Evolutionary conservation across 1,140 invertebrate genomes (phyloP).

Genomic region (Polyergus mexicanus): DNA sequence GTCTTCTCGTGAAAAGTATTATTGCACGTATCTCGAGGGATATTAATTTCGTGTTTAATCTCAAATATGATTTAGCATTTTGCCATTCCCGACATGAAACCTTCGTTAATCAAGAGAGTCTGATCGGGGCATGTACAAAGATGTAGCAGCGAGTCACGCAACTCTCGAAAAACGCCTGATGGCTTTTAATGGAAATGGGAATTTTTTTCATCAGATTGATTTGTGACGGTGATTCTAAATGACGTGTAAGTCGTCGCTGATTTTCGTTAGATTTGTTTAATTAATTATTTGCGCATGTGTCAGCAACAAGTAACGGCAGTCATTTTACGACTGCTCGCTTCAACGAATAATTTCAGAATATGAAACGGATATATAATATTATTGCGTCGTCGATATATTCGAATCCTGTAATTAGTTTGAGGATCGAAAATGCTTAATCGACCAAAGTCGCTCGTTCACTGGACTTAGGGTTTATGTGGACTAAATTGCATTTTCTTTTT

Average conservation of each 20-base stretch:
- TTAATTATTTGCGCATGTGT: neutral
- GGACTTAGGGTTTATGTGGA: neutral
- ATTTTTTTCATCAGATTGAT: slow-evolving; percentile 30
- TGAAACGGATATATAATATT: slow-evolving; percentile 36
- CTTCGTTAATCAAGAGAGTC: slow-evolving; percentile 7
- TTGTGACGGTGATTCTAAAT: neutral
- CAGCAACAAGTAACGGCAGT: neutral
- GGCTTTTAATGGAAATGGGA: neutral
- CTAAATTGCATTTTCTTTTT: slow-evolving; percentile 36
- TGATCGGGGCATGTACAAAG: neutral
- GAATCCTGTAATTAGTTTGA: slow-evolving; percentile 58
- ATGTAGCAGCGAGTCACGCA: slow-evolving; percentile 2
- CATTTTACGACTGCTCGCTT: neutral
- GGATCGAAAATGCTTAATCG: slow-evolving; percentile 63
- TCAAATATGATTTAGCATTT: neutral
- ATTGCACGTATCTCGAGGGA: neutral
- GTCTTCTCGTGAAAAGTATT: neutral
- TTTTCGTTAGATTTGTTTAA: slow-evolving; percentile 5
- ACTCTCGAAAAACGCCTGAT: neutral
- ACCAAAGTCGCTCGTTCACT: neutral
- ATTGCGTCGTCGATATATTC: neutral
- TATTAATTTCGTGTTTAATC: slow-evolving; percentile 28
- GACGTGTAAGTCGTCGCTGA: neutral
- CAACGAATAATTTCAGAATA: slow-evolving; percentile 32
- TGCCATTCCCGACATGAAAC: slow-evolving; percentile 14